These are phyloP conservation scores for Furcula furcula DNA, from an alignment of 2,888 invertebrate genomes.

Conservation along the genomic window DNA sequence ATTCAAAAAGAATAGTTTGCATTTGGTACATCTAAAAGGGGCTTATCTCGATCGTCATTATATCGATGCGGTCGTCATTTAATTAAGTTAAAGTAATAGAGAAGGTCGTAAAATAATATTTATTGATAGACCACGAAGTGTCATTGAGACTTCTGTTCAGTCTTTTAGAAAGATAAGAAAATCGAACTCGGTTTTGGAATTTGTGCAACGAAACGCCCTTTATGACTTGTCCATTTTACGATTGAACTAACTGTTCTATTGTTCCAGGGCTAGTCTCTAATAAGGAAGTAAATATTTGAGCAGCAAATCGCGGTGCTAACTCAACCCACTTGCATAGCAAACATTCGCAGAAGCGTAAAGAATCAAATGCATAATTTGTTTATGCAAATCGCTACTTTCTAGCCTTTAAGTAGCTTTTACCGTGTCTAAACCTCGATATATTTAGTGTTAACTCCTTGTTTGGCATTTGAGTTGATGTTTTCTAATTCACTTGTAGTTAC, in stretches of 20 bases:
- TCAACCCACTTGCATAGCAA: slow-evolving; percentile 45
- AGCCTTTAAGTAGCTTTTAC: slow-evolving; percentile 3
- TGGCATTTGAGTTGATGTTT: too few relatives aligned
- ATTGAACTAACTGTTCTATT: slow-evolving; percentile 57
- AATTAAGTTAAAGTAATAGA: slow-evolving; percentile 7
- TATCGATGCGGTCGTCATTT: slow-evolving; percentile 3
- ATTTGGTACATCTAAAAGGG: slow-evolving; percentile 7
- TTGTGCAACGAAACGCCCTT: slow-evolving; percentile 33
- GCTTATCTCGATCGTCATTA: slow-evolving; percentile 5
- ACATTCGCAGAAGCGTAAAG: slow-evolving; percentile 25
- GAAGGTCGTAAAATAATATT: not conserved
- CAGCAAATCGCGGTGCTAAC: slow-evolving; percentile 41
- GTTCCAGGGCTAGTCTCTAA: slow-evolving; percentile 61
- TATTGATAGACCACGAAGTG: not conserved
- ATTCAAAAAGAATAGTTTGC: slow-evolving; percentile 25
- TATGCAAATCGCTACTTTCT: slow-evolving; percentile 9
- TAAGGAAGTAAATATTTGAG: slow-evolving; percentile 78
- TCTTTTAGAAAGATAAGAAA: not conserved
- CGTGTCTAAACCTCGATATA: not conserved
- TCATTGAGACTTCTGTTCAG: not conserved
- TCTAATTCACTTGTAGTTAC: slow-evolving; percentile 1
- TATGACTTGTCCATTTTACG: slow-evolving; percentile 55
- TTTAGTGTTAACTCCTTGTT: not conserved
- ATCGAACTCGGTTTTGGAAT: slow-evolving; percentile 10
- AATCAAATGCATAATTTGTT: slow-evolving; percentile 20